These are phyloP conservation scores for Rhinatrema bivittatum DNA, from an alignment of 2,797 vertebrate species.

Conservation along the genomic window DNA sequence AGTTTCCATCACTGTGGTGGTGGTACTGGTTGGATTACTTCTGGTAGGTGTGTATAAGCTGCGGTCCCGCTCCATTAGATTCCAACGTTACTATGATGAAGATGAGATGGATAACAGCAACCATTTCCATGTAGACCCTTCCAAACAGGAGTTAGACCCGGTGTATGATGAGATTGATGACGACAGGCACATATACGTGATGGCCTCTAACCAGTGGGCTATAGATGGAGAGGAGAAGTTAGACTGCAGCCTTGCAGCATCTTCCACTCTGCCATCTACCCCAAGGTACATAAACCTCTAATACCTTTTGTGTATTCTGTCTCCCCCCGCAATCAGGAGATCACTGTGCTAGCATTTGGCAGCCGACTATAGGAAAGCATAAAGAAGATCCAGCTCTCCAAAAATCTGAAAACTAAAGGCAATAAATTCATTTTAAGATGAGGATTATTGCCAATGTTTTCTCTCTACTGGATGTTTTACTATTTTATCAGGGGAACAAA, in stretches of 20 bases:
- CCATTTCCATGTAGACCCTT: background rate
- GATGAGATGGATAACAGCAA: background rate
- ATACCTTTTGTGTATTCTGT: too few species aligned
- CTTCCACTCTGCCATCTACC: background rate
- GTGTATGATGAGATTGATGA: background rate
- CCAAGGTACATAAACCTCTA: background rate
- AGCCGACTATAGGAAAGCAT: too few species aligned
- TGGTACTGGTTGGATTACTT: background rate
- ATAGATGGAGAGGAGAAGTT: background rate
- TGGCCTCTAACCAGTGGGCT: conserved; percentile 1
- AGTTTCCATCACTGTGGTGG: background rate
- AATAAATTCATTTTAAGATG: too few species aligned
- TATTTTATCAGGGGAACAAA: too few species aligned
- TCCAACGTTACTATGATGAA: conserved; percentile 17
- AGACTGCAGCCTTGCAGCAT: background rate
- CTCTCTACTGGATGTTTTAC: too few species aligned
- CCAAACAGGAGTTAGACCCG: background rate
- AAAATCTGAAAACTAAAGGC: too few species aligned
- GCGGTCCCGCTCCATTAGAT: background rate
- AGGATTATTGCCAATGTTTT: too few species aligned
- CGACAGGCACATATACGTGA: background rate
- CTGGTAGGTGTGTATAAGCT: background rate
- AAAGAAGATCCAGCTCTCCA: too few species aligned
- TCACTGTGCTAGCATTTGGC: too few species aligned
- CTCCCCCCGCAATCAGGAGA: too few species aligned